A percentile compares a stretch with the other conserved stretches of the same genome.
Evolutionary conservation across 2,113 vertebrate species (phyloP).

Genomic region (Coryphaenoides rupestris): DNA sequence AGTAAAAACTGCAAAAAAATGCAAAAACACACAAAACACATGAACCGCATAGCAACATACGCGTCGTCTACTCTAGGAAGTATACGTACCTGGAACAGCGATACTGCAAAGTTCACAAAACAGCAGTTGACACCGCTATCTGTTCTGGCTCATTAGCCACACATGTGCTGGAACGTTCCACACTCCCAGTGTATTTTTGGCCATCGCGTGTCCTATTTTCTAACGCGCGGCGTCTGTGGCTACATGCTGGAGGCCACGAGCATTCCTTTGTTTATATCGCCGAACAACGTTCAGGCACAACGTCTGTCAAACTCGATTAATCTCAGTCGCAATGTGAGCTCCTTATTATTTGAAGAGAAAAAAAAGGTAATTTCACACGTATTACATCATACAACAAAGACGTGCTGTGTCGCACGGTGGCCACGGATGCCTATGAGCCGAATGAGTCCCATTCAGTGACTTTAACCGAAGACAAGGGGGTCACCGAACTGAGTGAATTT

Average conservation of each 20-base stretch:
- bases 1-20: too few species aligned
- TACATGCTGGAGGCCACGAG: constrained; percentile 18
- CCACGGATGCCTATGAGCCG: too few species aligned
- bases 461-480: too few species aligned
- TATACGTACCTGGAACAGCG: too few species aligned
- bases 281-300: constrained; percentile 23
- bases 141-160: constrained; percentile 30
- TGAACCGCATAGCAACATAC: too few species aligned
- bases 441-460: too few species aligned
- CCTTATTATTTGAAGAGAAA: constrained; percentile 29
- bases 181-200: background rate
- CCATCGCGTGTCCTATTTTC: too few species aligned
- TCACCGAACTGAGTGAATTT: too few species aligned
- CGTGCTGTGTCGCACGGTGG: constrained; percentile 35
- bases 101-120: background rate
- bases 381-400: constrained; percentile 66
- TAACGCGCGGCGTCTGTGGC: too few species aligned
- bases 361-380: constrained; percentile 74
- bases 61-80: too few species aligned
- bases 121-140: background rate
- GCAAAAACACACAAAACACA: too few species aligned
- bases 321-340: constrained; percentile 45
- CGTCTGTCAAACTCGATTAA: constrained; percentile 58
- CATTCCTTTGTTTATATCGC: constrained; percentile 49
- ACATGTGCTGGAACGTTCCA: constrained; percentile 22